These are phyloP conservation scores for Cylloceria caligata DNA, from an alignment of 2,888 invertebrate genomes.

Conservation along the genomic window DNA sequence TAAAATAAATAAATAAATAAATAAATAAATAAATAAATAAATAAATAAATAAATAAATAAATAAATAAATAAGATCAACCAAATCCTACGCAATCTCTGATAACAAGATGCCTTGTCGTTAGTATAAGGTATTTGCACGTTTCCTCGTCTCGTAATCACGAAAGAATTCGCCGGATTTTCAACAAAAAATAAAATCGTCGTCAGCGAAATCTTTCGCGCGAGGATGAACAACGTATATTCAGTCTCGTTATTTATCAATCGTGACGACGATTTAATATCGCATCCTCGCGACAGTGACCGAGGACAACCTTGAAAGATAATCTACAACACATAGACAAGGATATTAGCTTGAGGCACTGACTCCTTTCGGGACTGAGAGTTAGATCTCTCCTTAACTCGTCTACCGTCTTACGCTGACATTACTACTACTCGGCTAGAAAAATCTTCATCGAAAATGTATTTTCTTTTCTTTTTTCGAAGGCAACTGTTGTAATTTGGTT, in stretches of 20 bases:
- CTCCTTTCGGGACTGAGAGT: constrained; percentile 17
- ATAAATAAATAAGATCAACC: not conserved
- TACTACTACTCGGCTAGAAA: constrained; percentile 32
- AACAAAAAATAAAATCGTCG: not conserved
- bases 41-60: not conserved
- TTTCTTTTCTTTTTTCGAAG: constrained; percentile 30
- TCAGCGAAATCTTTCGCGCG: constrained; percentile 48
- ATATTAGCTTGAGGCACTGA: constrained; percentile 73
- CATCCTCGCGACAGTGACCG: constrained; percentile 67
- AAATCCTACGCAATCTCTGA: constrained; percentile 16
- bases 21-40: not conserved
- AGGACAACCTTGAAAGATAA: constrained; percentile 70
- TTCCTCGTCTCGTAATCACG: constrained; percentile 30
- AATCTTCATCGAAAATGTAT: constrained; percentile 22
- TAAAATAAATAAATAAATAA: not conserved
- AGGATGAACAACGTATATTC: constrained; percentile 34
- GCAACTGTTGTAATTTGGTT: constrained; percentile 47
- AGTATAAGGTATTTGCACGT: constrained; percentile 25
- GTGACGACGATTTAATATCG: constrained; percentile 34
- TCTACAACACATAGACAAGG: constrained; percentile 72
- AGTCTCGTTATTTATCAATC: constrained; percentile 19
- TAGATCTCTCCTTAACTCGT: constrained; percentile 10
- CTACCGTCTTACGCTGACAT: constrained; percentile 27
- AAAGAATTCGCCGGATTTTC: constrained; percentile 51
- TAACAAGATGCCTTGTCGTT: constrained; percentile 25